Evolutionary conservation across 2,888 invertebrate genomes (phyloP).

Genomic region (Ctenicera cuprea): DNA sequence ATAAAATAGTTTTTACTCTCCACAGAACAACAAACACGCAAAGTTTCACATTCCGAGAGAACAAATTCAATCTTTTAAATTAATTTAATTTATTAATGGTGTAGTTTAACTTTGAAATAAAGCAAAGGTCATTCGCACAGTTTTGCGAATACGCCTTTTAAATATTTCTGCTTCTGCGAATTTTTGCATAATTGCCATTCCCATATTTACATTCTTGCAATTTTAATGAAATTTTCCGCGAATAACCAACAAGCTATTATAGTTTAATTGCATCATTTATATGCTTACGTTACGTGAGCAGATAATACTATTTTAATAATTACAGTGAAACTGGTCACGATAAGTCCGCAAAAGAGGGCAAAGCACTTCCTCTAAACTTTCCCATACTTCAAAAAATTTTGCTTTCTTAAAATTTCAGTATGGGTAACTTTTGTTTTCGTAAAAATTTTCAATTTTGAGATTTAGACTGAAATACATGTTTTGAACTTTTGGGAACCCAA

Average conservation of each 20-base stretch:
- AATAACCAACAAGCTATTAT: not conserved
- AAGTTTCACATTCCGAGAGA: not conserved
- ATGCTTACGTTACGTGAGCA: constrained; percentile 8
- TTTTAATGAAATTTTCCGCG: not conserved
- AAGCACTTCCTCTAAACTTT: too few species aligned
- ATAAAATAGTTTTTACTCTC: not conserved
- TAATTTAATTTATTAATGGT: not conserved
- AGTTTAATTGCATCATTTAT: constrained; percentile 5
- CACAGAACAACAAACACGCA: not conserved
- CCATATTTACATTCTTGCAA: not conserved
- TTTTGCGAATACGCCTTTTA: too few species aligned
- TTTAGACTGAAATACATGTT: too few species aligned
- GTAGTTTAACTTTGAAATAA: too few species aligned
- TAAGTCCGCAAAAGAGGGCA: not conserved
- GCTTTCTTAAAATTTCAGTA: too few species aligned
- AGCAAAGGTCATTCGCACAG: too few species aligned
- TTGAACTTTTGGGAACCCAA: too few species aligned
- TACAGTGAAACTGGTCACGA: constrained; percentile 1
- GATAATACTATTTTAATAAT: not conserved
- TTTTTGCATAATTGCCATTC: too few species aligned
- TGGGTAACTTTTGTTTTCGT: too few species aligned
- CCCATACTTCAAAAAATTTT: too few species aligned
- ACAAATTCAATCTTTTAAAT: not conserved
- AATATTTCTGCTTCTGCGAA: too few species aligned
- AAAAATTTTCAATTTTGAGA: too few species aligned